These are phyloP conservation scores for Metacarcinus magister DNA, from an alignment of 2,888 invertebrate genomes.

Conservation along the genomic window DNA sequence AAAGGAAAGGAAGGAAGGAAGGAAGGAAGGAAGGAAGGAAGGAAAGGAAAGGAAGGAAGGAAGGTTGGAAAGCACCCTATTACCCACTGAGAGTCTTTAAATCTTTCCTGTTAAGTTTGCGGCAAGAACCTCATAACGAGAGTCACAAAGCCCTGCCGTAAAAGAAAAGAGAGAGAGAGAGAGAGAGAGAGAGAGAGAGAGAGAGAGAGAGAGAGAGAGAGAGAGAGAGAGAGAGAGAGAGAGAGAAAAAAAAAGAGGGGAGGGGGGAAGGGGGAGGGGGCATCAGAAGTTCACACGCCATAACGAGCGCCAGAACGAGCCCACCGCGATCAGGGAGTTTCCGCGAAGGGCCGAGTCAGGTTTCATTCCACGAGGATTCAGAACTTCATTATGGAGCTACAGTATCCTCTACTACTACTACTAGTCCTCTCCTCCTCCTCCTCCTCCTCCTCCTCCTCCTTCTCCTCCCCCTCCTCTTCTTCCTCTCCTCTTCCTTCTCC, in stretches of 20 bases:
- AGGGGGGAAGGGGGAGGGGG: neutral
- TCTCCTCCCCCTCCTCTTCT: neutral
- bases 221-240: conserved; percentile 61
- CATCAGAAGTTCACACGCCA: neutral
- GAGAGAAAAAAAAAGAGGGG: neutral
- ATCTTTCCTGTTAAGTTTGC: neutral
- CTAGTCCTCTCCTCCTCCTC: neutral
- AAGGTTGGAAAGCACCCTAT: neutral
- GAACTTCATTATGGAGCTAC: neutral
- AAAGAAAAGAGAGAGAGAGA: neutral
- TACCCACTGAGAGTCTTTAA: neutral
- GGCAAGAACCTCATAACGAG: neutral
- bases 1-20: neutral
- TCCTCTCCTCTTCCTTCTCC: neutral
- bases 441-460: neutral
- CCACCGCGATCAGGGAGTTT: neutral
- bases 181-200: conserved; percentile 31
- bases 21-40: neutral
- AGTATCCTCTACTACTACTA: neutral
- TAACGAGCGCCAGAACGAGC: neutral
- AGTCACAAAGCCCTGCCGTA: neutral
- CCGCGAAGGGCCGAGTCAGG: neutral
- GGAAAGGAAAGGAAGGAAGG: neutral
- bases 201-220: conserved; percentile 57
- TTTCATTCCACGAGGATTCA: conserved; percentile 1